These are phyloP conservation scores for Drosophila emarginata DNA, from an alignment of 2,888 invertebrate genomes.

Conservation along the genomic window DNA sequence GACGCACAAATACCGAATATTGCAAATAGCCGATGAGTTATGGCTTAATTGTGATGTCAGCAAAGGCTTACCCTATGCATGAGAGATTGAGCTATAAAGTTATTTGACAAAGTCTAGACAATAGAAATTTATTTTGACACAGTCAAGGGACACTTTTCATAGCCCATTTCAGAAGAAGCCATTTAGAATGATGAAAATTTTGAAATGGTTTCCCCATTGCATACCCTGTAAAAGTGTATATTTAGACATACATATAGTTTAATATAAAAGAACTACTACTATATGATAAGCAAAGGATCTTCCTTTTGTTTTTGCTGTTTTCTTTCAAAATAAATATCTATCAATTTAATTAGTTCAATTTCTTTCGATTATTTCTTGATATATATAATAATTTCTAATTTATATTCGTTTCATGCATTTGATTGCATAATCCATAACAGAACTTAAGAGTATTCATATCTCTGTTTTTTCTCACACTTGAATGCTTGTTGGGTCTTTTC, in stretches of 20 bases:
- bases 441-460: neutral
- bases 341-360: no score
- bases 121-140: neutral
- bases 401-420: constrained; percentile 21
- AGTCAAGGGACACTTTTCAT: neutral
- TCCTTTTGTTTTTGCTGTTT: neutral
- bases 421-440: constrained; percentile 14
- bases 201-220: no score
- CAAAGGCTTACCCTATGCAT: constrained; percentile 16
- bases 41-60: constrained; percentile 64
- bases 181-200: neutral
- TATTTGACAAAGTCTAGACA: constrained; percentile 28
- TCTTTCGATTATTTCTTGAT: constrained; percentile 10
- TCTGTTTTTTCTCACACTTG: constrained; percentile 43
- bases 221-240: neutral
- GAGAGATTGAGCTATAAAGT: constrained; percentile 24
- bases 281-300: neutral
- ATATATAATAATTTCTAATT: constrained; percentile 26
- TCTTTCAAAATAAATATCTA: constrained; percentile 2
- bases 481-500: constrained; percentile 26
- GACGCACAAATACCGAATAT: constrained; percentile 45
- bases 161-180: neutral
- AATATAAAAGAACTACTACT: no score
- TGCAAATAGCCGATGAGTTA: constrained; percentile 51
- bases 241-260: no score